Evolutionary conservation across 2,797 vertebrate genomes (phyloP).

Genomic region (Gallinago solitaria): DNA sequence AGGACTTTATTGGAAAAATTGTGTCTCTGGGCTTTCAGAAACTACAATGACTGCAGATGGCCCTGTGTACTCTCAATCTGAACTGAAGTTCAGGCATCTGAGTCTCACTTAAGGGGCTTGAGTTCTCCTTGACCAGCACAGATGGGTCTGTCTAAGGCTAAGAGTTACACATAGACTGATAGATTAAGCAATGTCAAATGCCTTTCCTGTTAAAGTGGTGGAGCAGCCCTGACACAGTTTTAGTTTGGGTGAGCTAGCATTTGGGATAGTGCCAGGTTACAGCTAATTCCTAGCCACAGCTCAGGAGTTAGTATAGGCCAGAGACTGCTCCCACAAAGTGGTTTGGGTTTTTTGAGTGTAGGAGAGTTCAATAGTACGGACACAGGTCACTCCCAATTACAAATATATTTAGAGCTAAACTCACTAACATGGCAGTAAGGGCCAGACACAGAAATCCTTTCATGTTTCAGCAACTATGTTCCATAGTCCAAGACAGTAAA

Average conservation of each 20-base stretch:
- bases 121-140: background rate
- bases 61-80: background rate
- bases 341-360: background rate
- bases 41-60: background rate
- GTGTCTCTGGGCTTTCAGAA: background rate
- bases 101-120: background rate
- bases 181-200: background rate
- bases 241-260: background rate
- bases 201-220: background rate
- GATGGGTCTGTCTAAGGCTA: background rate
- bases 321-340: background rate
- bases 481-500: background rate
- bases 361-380: background rate
- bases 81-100: background rate
- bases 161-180: background rate
- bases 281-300: background rate
- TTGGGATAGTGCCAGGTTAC: background rate
- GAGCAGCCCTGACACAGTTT: background rate
- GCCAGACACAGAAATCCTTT: background rate
- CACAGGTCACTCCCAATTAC: background rate
- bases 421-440: background rate
- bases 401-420: background rate
- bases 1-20: background rate
- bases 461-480: background rate
- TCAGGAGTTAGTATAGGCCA: background rate